Percentiles rank a stretch among this genome's conserved stretches.
Evolutionary conservation across 1,140 invertebrate species (phyloP).

Genomic region (Orchesella cincta): DNA sequence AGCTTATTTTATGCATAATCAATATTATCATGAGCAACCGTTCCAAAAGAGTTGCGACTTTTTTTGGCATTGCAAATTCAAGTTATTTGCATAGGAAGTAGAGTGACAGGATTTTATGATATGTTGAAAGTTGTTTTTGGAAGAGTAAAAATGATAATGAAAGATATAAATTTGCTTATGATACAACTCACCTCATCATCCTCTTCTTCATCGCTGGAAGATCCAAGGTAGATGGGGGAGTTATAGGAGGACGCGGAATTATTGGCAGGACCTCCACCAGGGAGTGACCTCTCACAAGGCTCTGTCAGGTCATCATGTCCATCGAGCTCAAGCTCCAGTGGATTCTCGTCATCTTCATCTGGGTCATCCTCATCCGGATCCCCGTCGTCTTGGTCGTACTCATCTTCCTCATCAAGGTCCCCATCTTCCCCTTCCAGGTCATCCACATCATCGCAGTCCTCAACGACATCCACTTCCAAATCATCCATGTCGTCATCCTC

Average conservation of each 20-base stretch:
- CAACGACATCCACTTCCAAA: constrained; percentile 37
- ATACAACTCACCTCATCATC: constrained; percentile 27
- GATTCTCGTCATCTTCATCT: constrained; percentile 33
- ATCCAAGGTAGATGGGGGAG: constrained; percentile 41
- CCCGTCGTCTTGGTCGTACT: constrained; percentile 41
- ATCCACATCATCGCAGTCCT: constrained; percentile 40
- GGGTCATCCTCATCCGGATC: constrained; percentile 36
- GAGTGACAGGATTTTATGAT: no score
- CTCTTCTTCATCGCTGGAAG: constrained; percentile 45
- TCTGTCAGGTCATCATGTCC: constrained; percentile 32
- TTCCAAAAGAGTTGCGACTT: no score
- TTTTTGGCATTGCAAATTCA: no score
- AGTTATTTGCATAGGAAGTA: no score
- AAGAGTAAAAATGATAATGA: background rate
- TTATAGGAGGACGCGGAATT: constrained; percentile 43
- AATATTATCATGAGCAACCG: no score
- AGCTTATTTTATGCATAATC: no score
- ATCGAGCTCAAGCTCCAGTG: constrained; percentile 21
- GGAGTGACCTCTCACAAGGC: constrained; percentile 20
- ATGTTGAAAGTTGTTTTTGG: background rate
- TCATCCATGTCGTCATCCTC: constrained; percentile 45
- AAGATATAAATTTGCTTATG: background rate
- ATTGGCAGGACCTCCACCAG: constrained; percentile 38
- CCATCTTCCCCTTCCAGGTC: constrained; percentile 35
- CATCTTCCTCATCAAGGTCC: constrained; percentile 42